Evolutionary conservation across 64 coral and sea anemone genomes (phyloP).

Genomic region (Montipora cactus): DNA sequence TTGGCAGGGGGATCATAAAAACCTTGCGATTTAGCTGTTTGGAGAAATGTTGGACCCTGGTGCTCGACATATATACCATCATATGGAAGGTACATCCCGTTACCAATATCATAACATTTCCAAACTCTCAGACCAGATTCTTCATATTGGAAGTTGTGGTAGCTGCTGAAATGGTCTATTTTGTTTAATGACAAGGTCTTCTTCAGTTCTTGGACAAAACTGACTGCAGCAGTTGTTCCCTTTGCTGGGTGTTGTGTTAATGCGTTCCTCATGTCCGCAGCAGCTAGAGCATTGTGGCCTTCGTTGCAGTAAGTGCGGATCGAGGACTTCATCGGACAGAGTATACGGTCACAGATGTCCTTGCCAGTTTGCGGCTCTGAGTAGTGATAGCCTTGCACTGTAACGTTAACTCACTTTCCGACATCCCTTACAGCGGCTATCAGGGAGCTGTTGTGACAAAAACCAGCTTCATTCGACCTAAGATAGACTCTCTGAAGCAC

Average conservation of each 20-base stretch:
- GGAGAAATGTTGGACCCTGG: constrained; percentile 68
- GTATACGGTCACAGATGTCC: constrained; percentile 66
- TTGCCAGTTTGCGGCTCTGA: constrained; percentile 69
- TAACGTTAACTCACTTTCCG: constrained; percentile 26
- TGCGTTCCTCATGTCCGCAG: constrained; percentile 30
- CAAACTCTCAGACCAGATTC: constrained; percentile 71
- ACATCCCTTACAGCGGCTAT: constrained; percentile 41
- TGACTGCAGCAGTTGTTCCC: constrained; percentile 47
- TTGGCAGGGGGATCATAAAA: constrained; percentile 57
- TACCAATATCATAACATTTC: constrained; percentile 69
- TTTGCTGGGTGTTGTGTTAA: constrained; percentile 51
- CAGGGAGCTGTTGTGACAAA: constrained; percentile 54
- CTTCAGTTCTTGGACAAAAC: constrained; percentile 23
- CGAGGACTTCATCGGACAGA: neutral
- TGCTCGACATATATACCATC: constrained; percentile 27
- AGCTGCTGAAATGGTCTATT: constrained; percentile 48
- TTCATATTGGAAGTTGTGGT: constrained; percentile 71
- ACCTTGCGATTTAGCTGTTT: constrained; percentile 15
- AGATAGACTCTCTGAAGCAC: no score
- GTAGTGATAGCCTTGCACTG: constrained; percentile 61
- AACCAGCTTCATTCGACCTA: constrained; percentile 41
- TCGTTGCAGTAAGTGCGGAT: constrained; percentile 13
- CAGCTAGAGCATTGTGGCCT: constrained; percentile 45
- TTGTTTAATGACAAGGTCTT: constrained; percentile 22
- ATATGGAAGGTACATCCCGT: constrained; percentile 43